These are phyloP conservation scores for Synergus laeviventris DNA, from an alignment of 2,888 invertebrate species.

Conservation along the genomic window DNA sequence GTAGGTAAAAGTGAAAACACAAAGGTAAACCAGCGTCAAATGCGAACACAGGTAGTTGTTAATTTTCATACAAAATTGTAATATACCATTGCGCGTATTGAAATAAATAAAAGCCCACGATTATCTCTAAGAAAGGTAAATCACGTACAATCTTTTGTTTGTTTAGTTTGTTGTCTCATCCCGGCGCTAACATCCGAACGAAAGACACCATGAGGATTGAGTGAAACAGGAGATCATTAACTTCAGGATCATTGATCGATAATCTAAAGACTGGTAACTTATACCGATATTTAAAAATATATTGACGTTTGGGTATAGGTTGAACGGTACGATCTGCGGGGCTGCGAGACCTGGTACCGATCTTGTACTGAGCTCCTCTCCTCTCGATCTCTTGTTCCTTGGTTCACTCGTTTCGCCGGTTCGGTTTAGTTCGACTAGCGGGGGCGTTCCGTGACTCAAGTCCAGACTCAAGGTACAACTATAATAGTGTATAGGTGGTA, in stretches of 20 bases:
- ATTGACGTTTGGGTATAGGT: neutral
- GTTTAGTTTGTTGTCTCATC: neutral
- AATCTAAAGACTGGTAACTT: neutral
- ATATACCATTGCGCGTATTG: neutral
- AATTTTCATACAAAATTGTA: neutral
- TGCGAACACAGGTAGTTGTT: neutral
- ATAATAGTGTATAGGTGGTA: constrained; percentile 57
- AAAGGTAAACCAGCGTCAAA: too few relatives aligned
- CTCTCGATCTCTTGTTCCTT: constrained; percentile 58
- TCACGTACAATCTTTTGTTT: neutral
- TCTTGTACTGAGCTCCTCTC: constrained; percentile 57
- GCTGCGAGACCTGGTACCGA: constrained; percentile 51
- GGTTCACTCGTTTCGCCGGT: constrained; percentile 57
- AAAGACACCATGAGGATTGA: neutral
- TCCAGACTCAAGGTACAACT: constrained; percentile 48
- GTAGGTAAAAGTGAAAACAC: too few relatives aligned
- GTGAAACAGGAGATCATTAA: neutral
- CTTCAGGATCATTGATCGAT: neutral
- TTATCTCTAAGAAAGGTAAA: neutral
- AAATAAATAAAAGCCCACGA: neutral
- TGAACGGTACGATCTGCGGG: constrained; percentile 38
- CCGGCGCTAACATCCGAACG: neutral
- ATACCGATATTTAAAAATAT: neutral
- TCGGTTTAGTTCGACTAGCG: constrained; percentile 57
- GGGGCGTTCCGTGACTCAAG: constrained; percentile 62